Evolutionary conservation across 2,888 invertebrate species (phyloP), one percentile per base, ranked within the genome.

Genomic region (Amiota minor): DNA sequence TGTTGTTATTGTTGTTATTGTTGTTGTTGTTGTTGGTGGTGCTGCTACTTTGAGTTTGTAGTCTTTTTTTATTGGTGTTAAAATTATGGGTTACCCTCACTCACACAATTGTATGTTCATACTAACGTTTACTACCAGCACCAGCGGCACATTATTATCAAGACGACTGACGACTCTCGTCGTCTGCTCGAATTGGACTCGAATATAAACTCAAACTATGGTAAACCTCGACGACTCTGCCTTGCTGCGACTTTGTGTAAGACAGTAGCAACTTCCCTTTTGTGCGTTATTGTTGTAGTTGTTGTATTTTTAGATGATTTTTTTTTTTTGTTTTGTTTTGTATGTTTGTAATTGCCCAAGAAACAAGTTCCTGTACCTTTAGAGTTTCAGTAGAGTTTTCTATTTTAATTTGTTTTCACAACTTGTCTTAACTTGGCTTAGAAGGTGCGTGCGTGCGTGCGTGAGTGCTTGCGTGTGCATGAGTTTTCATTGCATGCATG

Each of bases 181-280:
- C 35, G 35, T 35, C 35, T 35, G 35, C 35, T 35, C 35, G 35
- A 23, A 23, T 23, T 23, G 23, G 23, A 23, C 3, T 23, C 23
- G 23, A 35, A 35, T 35, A 35, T 8, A 35, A 35, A 35, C 35
- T 35, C 35, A 35, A 35, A 35, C 35, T 35, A n/a, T n/a, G n/a
- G n/a, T n/a, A 35, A 35, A 35, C 35, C 53, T 53, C 53, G 53
- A n/a, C n/a, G 12, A 53, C 53, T 2, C 2, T 8, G 53, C 2
- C 14, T 11, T 18, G 3, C 20, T 14, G n/a, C 18, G 56, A 18
- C 50, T 65, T 20, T 64, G 67, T 77, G 83, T 83, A 83, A 83
- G 84, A 84, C 83, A 61, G 83, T 83, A 83, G 83, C 84, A 84
- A 83, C 83, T 83, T 81, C 83, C 82, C 76, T 79, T 62, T 77